Percentiles rank a stretch among this genome's conserved stretches.
Conservation (phyloP, 2,797 vertebrate species). For the Acipenser ruthenus region DNA sequence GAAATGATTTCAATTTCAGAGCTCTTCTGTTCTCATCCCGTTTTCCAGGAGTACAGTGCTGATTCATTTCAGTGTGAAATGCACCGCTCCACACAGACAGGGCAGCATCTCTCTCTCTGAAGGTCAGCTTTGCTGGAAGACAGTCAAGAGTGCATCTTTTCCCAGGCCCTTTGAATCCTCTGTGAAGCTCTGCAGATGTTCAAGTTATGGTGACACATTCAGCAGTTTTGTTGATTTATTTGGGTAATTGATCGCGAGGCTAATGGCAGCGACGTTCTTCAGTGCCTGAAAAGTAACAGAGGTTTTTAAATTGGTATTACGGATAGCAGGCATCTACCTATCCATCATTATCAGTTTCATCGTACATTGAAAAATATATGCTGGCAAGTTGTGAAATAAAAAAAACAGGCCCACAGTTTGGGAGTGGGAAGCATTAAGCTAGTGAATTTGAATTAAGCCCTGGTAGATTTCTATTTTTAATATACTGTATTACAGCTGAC, state of each 20-base stretch:
- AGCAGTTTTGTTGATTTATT: slow-evolving; percentile 92
- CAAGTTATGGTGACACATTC: slow-evolving; percentile 60
- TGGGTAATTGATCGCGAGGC: slow-evolving; percentile 93
- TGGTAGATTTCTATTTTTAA: too few relatives aligned
- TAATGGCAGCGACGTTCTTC: slow-evolving; percentile 96
- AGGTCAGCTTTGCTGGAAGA: slow-evolving; percentile 21
- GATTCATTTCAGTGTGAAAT: background rate
- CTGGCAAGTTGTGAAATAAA: too few relatives aligned
- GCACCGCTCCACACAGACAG: background rate
- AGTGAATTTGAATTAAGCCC: too few relatives aligned
- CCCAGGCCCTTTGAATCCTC: background rate
- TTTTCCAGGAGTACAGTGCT: too few relatives aligned
- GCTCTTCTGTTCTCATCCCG: too few relatives aligned
- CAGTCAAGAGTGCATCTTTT: slow-evolving; percentile 12
- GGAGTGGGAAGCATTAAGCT: too few relatives aligned
- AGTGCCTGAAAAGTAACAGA: slow-evolving; percentile 66
- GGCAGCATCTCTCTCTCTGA: slow-evolving; percentile 12
- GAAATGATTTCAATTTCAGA: too few relatives aligned
- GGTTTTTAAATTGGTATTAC: slow-evolving; percentile 3
- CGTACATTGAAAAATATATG: too few relatives aligned
- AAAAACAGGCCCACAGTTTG: too few relatives aligned
- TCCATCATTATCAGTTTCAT: background rate
- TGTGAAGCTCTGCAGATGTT: slow-evolving; percentile 10
- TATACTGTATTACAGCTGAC: too few relatives aligned
- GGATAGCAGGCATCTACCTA: background rate